These are phyloP conservation scores for Amblyteles armatorius DNA, from an alignment of 2,888 invertebrate genomes.

Conservation along the genomic window DNA sequence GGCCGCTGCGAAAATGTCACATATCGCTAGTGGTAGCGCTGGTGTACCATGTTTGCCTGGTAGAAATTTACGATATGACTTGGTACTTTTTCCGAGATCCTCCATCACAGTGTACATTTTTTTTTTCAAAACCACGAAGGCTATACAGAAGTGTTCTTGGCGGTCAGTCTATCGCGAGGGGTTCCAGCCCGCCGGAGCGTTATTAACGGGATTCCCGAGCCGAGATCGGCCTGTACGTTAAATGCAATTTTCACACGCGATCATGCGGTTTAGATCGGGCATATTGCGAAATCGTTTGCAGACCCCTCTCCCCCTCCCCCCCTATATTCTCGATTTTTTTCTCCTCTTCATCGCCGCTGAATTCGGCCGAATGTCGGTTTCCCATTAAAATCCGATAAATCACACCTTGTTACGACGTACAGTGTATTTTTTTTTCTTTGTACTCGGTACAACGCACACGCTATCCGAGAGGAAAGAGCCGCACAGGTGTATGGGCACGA, in stretches of 20 bases:
- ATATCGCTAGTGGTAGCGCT: no score
- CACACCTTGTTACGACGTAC: constrained; percentile 40
- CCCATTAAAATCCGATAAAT: constrained; percentile 73
- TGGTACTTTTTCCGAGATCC: no score
- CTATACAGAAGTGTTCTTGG: not conserved
- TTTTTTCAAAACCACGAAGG: not conserved
- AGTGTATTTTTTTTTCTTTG: not conserved
- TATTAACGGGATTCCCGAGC: constrained; percentile 49
- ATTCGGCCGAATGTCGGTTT: constrained; percentile 13
- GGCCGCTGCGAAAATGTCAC: no score
- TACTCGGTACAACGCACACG: constrained; percentile 6
- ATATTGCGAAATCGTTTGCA: constrained; percentile 29
- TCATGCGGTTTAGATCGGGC: not conserved
- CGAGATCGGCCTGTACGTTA: constrained; percentile 23
- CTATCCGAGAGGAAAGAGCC: not conserved
- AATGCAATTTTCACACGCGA: not conserved
- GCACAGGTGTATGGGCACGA: not conserved
- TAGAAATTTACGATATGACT: no score
- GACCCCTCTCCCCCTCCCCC: not conserved
- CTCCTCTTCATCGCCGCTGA: not conserved
- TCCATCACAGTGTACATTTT: no score
- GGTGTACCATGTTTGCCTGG: no score
- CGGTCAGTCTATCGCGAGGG: constrained; percentile 24
- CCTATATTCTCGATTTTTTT: constrained; percentile 52
- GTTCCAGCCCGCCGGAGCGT: constrained; percentile 37